A percentile compares a stretch with the other conserved stretches of the same genome.
These are phyloP conservation scores for Aurelia aurita complex sp. Pacific DNA, from an alignment of 30 jellyfish, hydroid and myxozoan genomes.

Conservation along the genomic window DNA sequence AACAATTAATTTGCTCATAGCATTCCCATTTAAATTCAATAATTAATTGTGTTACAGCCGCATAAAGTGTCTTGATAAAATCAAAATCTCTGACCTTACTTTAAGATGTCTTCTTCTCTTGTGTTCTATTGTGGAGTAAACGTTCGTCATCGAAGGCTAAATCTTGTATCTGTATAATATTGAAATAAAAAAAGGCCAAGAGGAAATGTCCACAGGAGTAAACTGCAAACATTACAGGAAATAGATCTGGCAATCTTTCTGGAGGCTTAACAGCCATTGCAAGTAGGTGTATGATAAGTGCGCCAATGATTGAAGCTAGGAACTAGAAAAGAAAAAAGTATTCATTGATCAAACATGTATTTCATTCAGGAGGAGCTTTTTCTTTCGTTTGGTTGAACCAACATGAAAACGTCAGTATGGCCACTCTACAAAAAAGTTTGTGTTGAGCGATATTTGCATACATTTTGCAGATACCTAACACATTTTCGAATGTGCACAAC, in stretches of 20 bases:
- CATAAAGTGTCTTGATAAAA: not conserved
- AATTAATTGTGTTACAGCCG: too few species aligned
- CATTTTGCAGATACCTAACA: too few species aligned
- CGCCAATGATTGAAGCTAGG: conserved; percentile 49
- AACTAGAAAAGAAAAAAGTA: conserved; percentile 48
- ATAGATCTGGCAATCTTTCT: conserved; percentile 78
- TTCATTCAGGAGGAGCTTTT: not conserved
- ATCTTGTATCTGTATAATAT: conserved; percentile 35
- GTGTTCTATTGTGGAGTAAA: too few species aligned
- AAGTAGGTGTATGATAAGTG: conserved; percentile 54
- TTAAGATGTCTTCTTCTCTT: too few species aligned
- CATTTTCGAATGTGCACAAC: too few species aligned
- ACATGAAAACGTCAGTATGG: not conserved
- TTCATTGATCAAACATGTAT: not conserved
- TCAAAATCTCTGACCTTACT: not conserved
- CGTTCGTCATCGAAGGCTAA: too few species aligned
- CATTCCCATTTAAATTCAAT: too few species aligned
- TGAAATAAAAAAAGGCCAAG: conserved; percentile 50
- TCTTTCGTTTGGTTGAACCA: not conserved
- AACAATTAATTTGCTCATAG: too few species aligned
- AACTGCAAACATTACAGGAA: conserved; percentile 74
- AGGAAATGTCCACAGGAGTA: conserved; percentile 84
- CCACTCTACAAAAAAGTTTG: too few species aligned
- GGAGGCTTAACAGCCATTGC: conserved; percentile 66
- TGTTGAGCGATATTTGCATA: too few species aligned